Base-by-base conservation (phyloP, 2,888 invertebrate species). In the Agrotis puta region DNA sequence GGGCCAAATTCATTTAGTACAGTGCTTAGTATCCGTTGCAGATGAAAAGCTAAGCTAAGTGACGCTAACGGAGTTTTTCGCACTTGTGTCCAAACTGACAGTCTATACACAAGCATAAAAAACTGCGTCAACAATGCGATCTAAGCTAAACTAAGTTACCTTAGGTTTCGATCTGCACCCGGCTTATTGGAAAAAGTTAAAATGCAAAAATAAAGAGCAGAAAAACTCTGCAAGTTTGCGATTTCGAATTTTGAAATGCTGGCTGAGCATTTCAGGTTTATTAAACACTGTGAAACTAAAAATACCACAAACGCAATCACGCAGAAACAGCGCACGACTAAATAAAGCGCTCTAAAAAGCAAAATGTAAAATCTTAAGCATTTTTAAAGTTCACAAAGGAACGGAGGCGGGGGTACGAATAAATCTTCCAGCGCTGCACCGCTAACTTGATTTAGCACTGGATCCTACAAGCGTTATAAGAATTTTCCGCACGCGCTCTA, bases 371-470 rank as follows among this genome's bases (percentile, higher is more conserved):
- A 70, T 79, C 82, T 83, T 79, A 77, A 84, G 85, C 74, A 77
- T 85, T 86, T 80, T 84, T 77, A 82, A 85, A 86, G 74, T 79
- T 84, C 74, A 84, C 79, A 73, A 82, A 84, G 79, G 64, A 77
- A 71, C 67, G 64, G 61, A 66, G 80, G 75, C 72, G 75, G 72
- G 69, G 57, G 54, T 67, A 64, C 66, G 84, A 80, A 86, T 86
- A 86, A 84, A 84, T 84, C 86, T 74, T 74, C 75, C 77, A 86
- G 86, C 79, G 77, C 82, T 84, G 83, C 80, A 82, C 76, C 64
- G 75, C 86, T 84, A 84, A 84, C 84, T 82, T 84, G 83, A 84
- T 84, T 84, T 84, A 84, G 77, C 75, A 75, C 80, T 77, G 80
- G 66, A 77, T 84, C 73, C 71, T 74, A 77, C 85, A 77, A 75